Evolutionary conservation across 2,797 vertebrate genomes (phyloP).

Genomic region (Coluber constrictor): DNA sequence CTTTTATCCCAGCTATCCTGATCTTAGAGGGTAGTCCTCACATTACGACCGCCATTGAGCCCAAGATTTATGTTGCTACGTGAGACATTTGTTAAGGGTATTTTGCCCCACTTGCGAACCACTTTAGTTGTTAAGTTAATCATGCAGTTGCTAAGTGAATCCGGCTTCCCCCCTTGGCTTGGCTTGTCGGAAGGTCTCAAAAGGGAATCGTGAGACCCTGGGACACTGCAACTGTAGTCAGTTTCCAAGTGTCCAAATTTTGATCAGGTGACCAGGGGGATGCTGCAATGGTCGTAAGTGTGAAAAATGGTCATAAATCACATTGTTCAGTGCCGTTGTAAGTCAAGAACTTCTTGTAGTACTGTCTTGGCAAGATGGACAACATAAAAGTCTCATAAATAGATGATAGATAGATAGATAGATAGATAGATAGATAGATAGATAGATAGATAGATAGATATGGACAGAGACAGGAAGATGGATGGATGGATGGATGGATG

Average conservation of each 20-base stretch:
- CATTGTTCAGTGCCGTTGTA: background rate
- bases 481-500: too few relatives aligned
- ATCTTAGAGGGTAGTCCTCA: background rate
- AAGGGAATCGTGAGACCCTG: background rate
- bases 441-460: too few relatives aligned
- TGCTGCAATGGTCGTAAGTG: background rate
- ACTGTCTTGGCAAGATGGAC: too few relatives aligned
- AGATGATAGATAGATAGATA: too few relatives aligned
- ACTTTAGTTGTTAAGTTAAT: background rate
- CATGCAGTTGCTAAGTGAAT: background rate
- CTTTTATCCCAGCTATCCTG: too few relatives aligned
- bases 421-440: too few relatives aligned
- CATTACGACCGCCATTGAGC: background rate
- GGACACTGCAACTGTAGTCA: background rate
- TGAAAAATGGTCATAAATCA: background rate
- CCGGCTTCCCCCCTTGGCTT: background rate
- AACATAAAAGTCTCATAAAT: too few relatives aligned
- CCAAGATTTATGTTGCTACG: background rate
- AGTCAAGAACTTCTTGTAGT: too few relatives aligned
- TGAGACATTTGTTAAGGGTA: background rate
- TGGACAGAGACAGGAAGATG: too few relatives aligned
- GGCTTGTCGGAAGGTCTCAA: background rate
- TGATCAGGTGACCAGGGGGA: background rate
- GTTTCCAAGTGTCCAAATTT: background rate
- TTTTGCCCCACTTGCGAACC: background rate